Evolutionary conservation across 2,888 invertebrate genomes (phyloP).

Genomic region (Taenaris catops): DNA sequence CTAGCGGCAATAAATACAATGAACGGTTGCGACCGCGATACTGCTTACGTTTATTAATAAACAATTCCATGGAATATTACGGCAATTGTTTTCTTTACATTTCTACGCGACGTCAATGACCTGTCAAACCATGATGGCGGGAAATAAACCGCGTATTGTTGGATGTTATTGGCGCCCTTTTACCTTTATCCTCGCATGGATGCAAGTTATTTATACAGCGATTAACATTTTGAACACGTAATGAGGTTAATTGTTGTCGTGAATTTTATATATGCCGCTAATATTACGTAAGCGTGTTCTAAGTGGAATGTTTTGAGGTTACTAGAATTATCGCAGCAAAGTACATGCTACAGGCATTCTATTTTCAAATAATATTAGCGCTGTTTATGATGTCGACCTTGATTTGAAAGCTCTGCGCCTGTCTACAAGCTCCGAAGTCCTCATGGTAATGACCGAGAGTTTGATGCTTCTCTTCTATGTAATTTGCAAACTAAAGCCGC

Average conservation of each 20-base stretch:
- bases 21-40: too few species aligned
- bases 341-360: conserved; percentile 24
- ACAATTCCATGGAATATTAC: conserved; percentile 36
- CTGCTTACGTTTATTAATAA: too few species aligned
- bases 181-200: conserved; percentile 25
- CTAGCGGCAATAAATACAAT: conserved; percentile 15
- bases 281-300: conserved; percentile 36
- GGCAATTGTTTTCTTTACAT: conserved; percentile 72
- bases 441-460: too few species aligned
- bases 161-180: conserved; percentile 31
- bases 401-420: too few species aligned
- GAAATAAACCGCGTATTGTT: conserved; percentile 49
- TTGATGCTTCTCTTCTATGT: too few species aligned
- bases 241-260: conserved; percentile 16
- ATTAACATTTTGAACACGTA: conserved; percentile 20
- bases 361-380: conserved; percentile 22
- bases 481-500: too few species aligned
- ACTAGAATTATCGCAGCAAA: conserved; percentile 29
- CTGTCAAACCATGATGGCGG: conserved; percentile 76
- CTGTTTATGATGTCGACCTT: conserved; percentile 17
- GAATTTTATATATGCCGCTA: conserved; percentile 20
- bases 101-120: conserved; percentile 70
- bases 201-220: conserved; percentile 18
- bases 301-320: conserved; percentile 40
- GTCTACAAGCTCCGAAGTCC: too few species aligned